Evolutionary conservation across 2,888 invertebrate species (phyloP).

Genomic region (Diarsia dahlii): DNA sequence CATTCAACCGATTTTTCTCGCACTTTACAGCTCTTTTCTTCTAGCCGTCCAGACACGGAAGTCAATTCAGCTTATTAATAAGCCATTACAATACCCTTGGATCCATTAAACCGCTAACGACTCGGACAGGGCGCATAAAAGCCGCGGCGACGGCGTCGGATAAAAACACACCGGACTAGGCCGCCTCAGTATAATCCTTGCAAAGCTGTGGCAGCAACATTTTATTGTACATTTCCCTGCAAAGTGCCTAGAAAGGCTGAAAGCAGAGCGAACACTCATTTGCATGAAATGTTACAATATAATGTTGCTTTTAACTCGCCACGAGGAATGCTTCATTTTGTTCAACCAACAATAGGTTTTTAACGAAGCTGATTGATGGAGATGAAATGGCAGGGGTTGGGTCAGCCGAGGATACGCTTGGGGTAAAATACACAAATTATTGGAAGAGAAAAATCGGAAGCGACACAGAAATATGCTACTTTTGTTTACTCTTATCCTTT

Average conservation of each 20-base stretch:
- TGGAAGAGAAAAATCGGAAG: constrained; percentile 49
- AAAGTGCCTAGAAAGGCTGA: constrained; percentile 81
- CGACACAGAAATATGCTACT: constrained; percentile 48
- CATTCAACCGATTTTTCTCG: not conserved
- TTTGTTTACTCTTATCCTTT: constrained; percentile 49
- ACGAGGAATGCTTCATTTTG: constrained; percentile 76
- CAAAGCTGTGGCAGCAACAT: constrained; percentile 71
- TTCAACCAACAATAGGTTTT: constrained; percentile 79
- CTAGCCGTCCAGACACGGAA: constrained; percentile 16
- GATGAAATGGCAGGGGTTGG: constrained; percentile 69
- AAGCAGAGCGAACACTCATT: constrained; percentile 80
- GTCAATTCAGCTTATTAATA: constrained; percentile 53
- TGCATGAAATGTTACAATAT: constrained; percentile 82
- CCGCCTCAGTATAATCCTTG: constrained; percentile 71
- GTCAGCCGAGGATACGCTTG: constrained; percentile 49
- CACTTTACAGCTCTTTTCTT: not conserved
- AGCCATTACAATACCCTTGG: constrained; percentile 43
- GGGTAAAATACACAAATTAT: constrained; percentile 60
- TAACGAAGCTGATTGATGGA: constrained; percentile 78
- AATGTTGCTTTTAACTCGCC: constrained; percentile 80
- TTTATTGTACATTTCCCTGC: constrained; percentile 80
- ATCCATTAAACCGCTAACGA: constrained; percentile 64
- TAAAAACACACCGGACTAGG: constrained; percentile 63
- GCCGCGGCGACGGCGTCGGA: constrained; percentile 41
- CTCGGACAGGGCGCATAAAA: constrained; percentile 55